phyloP scores from a whole-genome alignment of 1,140 invertebrate species.

The Ostrea edulis region DNA sequence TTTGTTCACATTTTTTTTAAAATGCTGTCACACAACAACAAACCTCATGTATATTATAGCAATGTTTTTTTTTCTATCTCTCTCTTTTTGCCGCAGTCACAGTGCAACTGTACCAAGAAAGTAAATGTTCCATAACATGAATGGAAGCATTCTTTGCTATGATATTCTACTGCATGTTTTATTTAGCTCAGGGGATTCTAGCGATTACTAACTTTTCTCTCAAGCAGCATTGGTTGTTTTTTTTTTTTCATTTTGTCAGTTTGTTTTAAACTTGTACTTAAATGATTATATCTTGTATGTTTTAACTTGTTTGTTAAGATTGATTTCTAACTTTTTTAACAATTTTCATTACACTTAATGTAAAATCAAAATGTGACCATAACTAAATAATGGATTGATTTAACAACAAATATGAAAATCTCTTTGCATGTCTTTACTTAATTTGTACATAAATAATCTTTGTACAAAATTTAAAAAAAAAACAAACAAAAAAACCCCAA shows the following conservation, averaged over 20 bases:
- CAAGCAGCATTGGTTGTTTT: slow-evolving; percentile 1
- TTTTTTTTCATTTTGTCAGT: background rate
- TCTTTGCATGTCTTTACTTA: background rate
- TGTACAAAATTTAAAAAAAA: background rate
- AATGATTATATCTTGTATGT: background rate
- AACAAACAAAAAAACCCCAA: no score
- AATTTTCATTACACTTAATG: background rate
- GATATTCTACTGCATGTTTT: slow-evolving; percentile 30
- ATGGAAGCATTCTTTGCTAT: background rate
- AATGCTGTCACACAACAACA: slow-evolving; percentile 10
- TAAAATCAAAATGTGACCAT: background rate
- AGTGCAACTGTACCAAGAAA: background rate
- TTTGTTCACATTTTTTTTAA: background rate
- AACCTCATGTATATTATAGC: slow-evolving; percentile 26
- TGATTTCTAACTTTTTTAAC: background rate
- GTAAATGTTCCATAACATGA: background rate
- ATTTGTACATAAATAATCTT: slow-evolving; percentile 8
- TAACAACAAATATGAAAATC: background rate
- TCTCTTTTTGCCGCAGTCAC: background rate
- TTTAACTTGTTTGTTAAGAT: background rate
- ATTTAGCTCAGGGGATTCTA: slow-evolving; percentile 34
- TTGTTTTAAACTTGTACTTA: slow-evolving; percentile 2
- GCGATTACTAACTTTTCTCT: background rate
- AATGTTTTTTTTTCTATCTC: background rate
- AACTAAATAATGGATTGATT: background rate